Evolutionary conservation across 2,113 vertebrate species (phyloP), one percentile per base, ranked within the genome.

Genomic region (Okapia johnstoni): DNA sequence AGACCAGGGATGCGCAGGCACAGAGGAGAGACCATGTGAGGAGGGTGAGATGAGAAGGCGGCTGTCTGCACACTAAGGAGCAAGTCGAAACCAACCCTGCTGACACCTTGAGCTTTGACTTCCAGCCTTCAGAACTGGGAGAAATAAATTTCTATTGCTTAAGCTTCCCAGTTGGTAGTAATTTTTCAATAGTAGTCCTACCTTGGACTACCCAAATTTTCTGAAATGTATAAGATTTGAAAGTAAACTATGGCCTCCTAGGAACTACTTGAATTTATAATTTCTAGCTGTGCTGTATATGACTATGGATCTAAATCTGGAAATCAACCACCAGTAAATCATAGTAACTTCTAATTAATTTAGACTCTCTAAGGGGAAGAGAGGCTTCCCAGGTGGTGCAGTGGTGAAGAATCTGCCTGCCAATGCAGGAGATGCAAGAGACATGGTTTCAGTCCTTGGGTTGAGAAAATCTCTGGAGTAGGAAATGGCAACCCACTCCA

Each of bases 211-310:
- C 4, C 21, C 50, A 92, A 3, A 60, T 55, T 83, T 96, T 43
- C n/a, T 90, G 85, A 86, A 93, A 89, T 57, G 26, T 40, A n/a
- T 97, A 88, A 87, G 30, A 25, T 92, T 50, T 96, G 50, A 80
- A 46, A 70, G n/a, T 66, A 88, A 87, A 85, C 6, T 40, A 17
- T 33, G 25, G 33, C 6, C 26, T 61, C 9, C 79, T 36, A 90
- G 40, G 50, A 33, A 52, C 66, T 70, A 26, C 57, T 94, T 87
- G 52, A 30, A 94, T 55, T 97, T 50, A n/a, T 90, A 93, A 90
- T 88, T 52, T 52, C 54, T 85, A 87, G 36, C 16, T 89, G 48
- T 50, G 11, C 1, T 79, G 4, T 84, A n/a, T 7, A 33, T 40
- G 50, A 77, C 57, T 93, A 23, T 89, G 50, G 90, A 84, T 54